phyloP scores from a whole-genome alignment of 2,113 vertebrate species.

The Lepus americanus region DNA sequence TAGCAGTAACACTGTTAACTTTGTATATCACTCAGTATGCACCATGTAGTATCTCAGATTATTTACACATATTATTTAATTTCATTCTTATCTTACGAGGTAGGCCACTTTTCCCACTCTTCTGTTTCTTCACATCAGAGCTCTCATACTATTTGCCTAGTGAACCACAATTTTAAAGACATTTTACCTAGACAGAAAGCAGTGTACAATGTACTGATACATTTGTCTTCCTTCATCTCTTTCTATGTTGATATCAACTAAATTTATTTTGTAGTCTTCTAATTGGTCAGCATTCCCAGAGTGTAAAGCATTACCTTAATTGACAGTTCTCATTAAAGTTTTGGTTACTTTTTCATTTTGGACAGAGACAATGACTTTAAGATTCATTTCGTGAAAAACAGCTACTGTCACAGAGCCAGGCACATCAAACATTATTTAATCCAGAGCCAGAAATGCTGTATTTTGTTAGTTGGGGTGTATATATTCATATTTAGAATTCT shows the following conservation, averaged over 20 bases:
- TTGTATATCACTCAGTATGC: slow-evolving; percentile 8
- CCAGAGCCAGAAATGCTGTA: slow-evolving; percentile 30
- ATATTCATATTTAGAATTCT: slow-evolving; percentile 49
- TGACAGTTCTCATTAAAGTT: slow-evolving; percentile 34
- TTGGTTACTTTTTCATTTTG: slow-evolving; percentile 50
- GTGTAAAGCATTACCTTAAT: slow-evolving; percentile 50
- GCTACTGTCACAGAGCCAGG: background rate
- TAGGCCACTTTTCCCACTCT: background rate
- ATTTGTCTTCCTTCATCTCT: background rate
- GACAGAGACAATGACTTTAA: background rate
- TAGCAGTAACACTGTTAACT: slow-evolving; percentile 7
- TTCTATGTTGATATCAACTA: slow-evolving; percentile 11
- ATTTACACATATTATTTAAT: slow-evolving; percentile 27
- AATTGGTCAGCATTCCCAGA: background rate
- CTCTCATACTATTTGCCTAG: slow-evolving; percentile 41
- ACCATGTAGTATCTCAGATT: background rate
- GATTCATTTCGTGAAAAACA: slow-evolving; percentile 40
- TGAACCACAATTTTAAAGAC: background rate
- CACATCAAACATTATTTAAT: slow-evolving; percentile 20
- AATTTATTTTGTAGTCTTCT: slow-evolving; percentile 36
- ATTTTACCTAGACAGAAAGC: slow-evolving; percentile 9
- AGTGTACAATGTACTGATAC: background rate
- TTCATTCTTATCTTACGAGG: background rate
- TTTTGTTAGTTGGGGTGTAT: background rate
- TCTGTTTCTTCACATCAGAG: background rate